phyloP scores from a whole-genome alignment of 2,888 invertebrate genomes.

The Lithophane socia region DNA sequence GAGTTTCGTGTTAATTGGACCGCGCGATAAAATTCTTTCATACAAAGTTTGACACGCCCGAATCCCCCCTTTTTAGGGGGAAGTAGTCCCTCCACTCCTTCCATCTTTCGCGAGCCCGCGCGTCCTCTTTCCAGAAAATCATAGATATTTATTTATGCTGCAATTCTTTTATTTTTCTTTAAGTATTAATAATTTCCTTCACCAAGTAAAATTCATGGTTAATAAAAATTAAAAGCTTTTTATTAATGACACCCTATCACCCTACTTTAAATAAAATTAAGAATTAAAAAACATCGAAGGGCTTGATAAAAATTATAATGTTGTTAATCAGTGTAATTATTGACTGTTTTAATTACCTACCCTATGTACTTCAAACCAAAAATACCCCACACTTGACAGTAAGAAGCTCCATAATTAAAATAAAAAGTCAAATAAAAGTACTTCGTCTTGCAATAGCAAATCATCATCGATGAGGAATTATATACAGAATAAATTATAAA shows the following conservation, averaged over 20 bases:
- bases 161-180: not conserved
- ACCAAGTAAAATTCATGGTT: not conserved
- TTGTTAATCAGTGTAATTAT: not conserved
- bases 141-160: not conserved
- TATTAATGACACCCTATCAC: not conserved
- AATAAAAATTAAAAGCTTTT: not conserved
- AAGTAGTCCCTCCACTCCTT: too few relatives aligned
- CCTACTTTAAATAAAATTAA: not conserved
- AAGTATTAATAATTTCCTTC: not conserved
- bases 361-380: not conserved
- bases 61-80: too few relatives aligned
- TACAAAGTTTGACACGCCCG: too few relatives aligned
- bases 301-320: not conserved
- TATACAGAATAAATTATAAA: constrained; percentile 7
- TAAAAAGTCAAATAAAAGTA: not conserved
- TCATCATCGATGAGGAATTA: not conserved
- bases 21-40: too few relatives aligned
- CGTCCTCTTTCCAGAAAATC: not conserved
- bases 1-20: too few relatives aligned
- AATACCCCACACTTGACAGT: not conserved
- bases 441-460: not conserved
- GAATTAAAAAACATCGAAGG: not conserved
- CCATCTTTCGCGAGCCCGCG: too few relatives aligned
- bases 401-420: constrained; percentile 5
- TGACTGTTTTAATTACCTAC: not conserved